phyloP scores from a whole-genome alignment of 2,797 vertebrate genomes.

The Catharus ustulatus region DNA sequence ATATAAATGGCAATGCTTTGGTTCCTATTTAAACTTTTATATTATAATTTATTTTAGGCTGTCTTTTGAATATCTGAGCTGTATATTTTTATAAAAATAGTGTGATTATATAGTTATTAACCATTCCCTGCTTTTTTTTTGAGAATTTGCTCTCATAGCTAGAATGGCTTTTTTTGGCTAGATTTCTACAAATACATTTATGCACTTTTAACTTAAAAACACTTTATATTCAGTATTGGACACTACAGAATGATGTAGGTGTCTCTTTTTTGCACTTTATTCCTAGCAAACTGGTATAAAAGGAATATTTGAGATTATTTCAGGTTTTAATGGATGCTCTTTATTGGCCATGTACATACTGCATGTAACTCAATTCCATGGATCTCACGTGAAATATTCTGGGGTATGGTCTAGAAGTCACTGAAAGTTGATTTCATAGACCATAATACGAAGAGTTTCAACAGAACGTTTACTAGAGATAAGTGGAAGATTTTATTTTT shows the following conservation, averaged over 20 bases:
- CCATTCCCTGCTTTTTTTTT: conserved; percentile 35
- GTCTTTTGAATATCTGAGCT: conserved; percentile 64
- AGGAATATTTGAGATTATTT: conserved; percentile 28
- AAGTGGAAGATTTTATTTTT: conserved; percentile 40
- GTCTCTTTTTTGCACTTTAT: conserved; percentile 41
- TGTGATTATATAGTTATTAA: conserved; percentile 49
- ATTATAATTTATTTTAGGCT: conserved; percentile 67
- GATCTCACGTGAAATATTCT: background rate
- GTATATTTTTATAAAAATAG: conserved; percentile 51
- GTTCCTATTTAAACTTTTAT: conserved; percentile 69
- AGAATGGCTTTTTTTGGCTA: conserved; percentile 60
- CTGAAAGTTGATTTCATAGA: background rate
- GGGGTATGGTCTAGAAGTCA: background rate
- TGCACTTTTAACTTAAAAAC: conserved; percentile 3
- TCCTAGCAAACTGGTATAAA: conserved; percentile 2
- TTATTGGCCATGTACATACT: background rate
- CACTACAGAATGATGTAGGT: conserved; percentile 50
- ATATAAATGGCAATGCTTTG: conserved; percentile 77
- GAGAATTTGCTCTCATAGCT: conserved; percentile 55
- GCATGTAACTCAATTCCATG: background rate
- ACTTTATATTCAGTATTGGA: background rate
- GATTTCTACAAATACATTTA: conserved; percentile 15
- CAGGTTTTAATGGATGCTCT: conserved; percentile 14
- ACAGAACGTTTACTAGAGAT: conserved; percentile 13
- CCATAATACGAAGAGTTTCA: background rate